Evolutionary conservation across 2,888 invertebrate genomes (phyloP).

Genomic region (Leucania comma): DNA sequence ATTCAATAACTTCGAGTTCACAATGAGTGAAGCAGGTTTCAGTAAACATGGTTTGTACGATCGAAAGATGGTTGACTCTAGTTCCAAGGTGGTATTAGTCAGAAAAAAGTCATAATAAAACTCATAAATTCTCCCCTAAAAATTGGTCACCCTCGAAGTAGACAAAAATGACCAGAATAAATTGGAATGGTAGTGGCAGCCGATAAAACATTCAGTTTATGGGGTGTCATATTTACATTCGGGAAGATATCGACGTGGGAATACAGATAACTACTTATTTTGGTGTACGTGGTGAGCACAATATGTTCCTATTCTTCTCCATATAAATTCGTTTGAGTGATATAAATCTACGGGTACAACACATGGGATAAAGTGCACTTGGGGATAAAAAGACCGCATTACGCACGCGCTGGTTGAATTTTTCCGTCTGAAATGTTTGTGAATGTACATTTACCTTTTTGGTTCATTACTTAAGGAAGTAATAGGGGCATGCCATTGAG

Average conservation of each 20-base stretch:
- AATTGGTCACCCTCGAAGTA: conserved; percentile 88
- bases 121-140: conserved; percentile 87
- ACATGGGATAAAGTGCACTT: conserved; percentile 38
- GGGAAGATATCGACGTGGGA: conserved; percentile 85
- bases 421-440: conserved; percentile 54
- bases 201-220: conserved; percentile 90
- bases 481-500: conserved; percentile 68
- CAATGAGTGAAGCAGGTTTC: conserved; percentile 53
- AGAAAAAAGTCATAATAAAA: conserved; percentile 82
- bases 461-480: conserved; percentile 73
- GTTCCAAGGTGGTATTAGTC: conserved; percentile 78
- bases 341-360: conserved; percentile 50
- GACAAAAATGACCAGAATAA: conserved; percentile 90
- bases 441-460: conserved; percentile 67
- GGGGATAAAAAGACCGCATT: conserved; percentile 44
- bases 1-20: conserved; percentile 52
- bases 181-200: conserved; percentile 89
- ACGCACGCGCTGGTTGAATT: conserved; percentile 46
- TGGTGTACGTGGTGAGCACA: conserved; percentile 63
- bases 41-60: conserved; percentile 56
- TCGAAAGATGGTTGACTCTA: conserved; percentile 63
- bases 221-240: conserved; percentile 91
- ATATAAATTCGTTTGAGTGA: conserved; percentile 43
- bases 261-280: conserved; percentile 81
- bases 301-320: conserved; percentile 71